These are phyloP conservation scores for Protodeltote pygarga DNA, from an alignment of 2,888 invertebrate species.

Conservation along the genomic window DNA sequence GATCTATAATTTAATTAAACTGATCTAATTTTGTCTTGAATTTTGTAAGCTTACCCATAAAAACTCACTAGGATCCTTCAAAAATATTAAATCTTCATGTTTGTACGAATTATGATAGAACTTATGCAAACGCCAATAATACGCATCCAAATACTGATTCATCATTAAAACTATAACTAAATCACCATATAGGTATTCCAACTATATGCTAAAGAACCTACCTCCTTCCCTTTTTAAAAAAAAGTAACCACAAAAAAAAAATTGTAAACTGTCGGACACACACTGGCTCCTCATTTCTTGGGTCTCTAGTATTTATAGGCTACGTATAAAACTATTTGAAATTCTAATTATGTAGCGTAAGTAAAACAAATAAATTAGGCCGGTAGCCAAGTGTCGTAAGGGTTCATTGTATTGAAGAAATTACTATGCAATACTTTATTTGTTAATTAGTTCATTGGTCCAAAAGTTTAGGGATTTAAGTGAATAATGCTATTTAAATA, in stretches of 20 bases:
- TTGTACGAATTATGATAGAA: constrained; percentile 14
- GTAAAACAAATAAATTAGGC: constrained; percentile 26
- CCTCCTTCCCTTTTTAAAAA: constrained; percentile 22
- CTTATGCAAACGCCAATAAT: background rate
- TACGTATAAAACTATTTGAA: constrained; percentile 31
- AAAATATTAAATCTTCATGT: constrained; percentile 15
- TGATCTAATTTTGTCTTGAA: background rate
- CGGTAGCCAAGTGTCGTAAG: constrained; percentile 31
- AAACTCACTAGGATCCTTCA: constrained; percentile 9
- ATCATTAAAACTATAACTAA: constrained; percentile 3
- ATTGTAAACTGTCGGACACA: constrained; percentile 10
- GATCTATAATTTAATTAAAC: background rate
- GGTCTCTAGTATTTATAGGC: constrained; percentile 34
- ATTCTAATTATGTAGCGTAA: constrained; percentile 29
- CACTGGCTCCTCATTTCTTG: constrained; percentile 20
- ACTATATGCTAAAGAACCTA: too few relatives aligned
- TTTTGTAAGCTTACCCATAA: constrained; percentile 17
- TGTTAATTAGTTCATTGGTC: constrained; percentile 29
- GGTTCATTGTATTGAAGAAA: constrained; percentile 40
- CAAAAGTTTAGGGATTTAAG: constrained; percentile 19
- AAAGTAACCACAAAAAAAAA: constrained; percentile 12
- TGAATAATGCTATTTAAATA: too few relatives aligned
- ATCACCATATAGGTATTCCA: too few relatives aligned
- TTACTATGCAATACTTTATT: constrained; percentile 25
- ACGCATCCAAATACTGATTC: constrained; percentile 2